Conservation (phyloP, 2,113 vertebrate species). For the Thamnophis sirtalis region DNA sequence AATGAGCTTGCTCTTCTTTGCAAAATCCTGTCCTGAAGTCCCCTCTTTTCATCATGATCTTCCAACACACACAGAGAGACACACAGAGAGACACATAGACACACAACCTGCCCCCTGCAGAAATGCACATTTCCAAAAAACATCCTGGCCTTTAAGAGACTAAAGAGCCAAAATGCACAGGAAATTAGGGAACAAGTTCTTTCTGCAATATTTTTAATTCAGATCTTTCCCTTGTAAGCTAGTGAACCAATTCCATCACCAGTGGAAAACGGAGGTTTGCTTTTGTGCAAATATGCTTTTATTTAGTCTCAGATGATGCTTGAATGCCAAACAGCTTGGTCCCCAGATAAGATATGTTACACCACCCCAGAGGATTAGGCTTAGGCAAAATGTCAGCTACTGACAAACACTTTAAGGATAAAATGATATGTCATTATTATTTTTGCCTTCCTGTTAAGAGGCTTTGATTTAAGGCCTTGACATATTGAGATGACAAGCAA, state of each 20-base stretch:
- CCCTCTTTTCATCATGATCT: conserved; percentile 28
- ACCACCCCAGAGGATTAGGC: conserved; percentile 31
- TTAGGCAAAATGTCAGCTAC: conserved; percentile 43
- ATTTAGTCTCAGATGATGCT: conserved; percentile 37
- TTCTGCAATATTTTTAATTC: conserved; percentile 25
- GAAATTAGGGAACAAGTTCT: conserved; percentile 26
- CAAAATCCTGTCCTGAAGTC: conserved; percentile 13
- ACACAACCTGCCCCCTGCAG: background rate
- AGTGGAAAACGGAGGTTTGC: conserved; percentile 15
- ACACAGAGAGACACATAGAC: too few species aligned
- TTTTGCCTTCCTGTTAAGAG: conserved; percentile 26
- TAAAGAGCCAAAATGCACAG: conserved; percentile 26
- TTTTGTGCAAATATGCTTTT: conserved; percentile 36
- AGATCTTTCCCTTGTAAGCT: conserved; percentile 33
- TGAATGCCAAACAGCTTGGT: conserved; percentile 40
- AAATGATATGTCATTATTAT: conserved; percentile 42
- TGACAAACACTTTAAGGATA: conserved; percentile 39
- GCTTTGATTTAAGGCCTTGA: conserved; percentile 32
- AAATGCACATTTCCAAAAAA: conserved; percentile 40
- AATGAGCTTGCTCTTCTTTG: background rate
- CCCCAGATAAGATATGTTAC: conserved; percentile 22
- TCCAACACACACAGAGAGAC: too few species aligned
- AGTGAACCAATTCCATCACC: background rate
- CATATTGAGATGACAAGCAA: conserved; percentile 20
- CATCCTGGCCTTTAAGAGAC: conserved; percentile 41